Base-by-base conservation (phyloP, 2,888 invertebrate genomes). In the Nymphalis polychloros region DNA sequence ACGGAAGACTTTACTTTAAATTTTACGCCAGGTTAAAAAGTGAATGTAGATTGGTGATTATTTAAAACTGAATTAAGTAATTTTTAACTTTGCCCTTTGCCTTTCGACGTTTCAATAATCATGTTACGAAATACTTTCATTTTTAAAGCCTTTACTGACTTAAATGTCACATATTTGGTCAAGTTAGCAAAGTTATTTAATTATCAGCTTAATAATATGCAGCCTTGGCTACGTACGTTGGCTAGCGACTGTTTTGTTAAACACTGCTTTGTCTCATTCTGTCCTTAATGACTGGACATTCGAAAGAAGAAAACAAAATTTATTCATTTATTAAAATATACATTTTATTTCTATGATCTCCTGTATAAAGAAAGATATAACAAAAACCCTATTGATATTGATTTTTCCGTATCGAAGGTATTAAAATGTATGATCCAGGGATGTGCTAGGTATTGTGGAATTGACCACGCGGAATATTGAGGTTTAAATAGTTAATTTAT, bases 41-140 rank as follows among this genome's bases (percentile, higher is more conserved):
- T 47, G n/a, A 49, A 65, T 59, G 57, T 57, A 60, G 50, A 59
- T 8, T 55, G 53, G 31, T 8, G 27, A 55, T 55, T 69, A 41
- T 67, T 63, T 53, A 63, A 27, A 46, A 55, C 59, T 47, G 23
- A 27, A 66, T 70, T 64, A 63, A 57, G 70, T 46, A 70, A 67
- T 64, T 49, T 55, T 48, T 52, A 64, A 64, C 67, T 63, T 67
- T 72, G 66, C 69, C 69, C 71, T 72, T 72, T 71, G 67, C 48
- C 69, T 69, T 69, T 69, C 52, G 52, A 59, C 60, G 65, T 60
- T 57, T 65, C 60, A 60, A 59, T 65, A 60, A 59, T 27, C 35
- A 47, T 31, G 52, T 65, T 65, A 31, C 65, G 65, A 46, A 65
- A 65, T 47, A 31, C 10, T 5, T 59, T 27, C 23, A 52, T 41